Evolutionary conservation across 2,888 invertebrate species (phyloP), one percentile per base, ranked within the genome.

Genomic region (Zele albiditarsus): DNA sequence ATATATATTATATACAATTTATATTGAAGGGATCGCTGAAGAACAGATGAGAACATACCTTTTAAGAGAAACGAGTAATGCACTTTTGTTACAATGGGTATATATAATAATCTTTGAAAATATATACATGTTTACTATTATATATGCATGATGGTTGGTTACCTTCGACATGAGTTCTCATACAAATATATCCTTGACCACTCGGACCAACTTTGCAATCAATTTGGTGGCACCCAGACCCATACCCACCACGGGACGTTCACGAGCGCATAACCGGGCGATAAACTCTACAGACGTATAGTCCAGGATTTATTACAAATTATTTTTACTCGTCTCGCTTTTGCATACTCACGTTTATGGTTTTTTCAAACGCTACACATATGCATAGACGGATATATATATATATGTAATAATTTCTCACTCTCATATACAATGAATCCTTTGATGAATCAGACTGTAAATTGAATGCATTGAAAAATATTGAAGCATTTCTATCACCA

Each of bases 161-260:
- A 53, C 20, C 53, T 53, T 53, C 20, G 53, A 20, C 53, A 53
- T 53, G 53, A 53, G 20, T 10, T n/a, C n/a, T 53, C 53, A 53
- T 20, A 53, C 53, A 53, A 20, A 53, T 53, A 53, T 74, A 74
- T 69, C 74, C 74, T 74, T 74, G 74, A 74, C 69, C 74, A 74
- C 25, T 74, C 62, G 63, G 23, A 68, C 67, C 62, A 63, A 60
- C 74, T 63, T 66, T 49, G 74, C 69, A 74, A 74, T 74, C 74
- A 74, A 74, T 74, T 74, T 74, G 74, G 74, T 74, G 68, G 73
- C 42, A 62, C 66, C 57, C 49, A 72, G 8, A 65, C 38, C 38
- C 66, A 49, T 63, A 62, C 33, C 60, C 53, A 49, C 27, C 71
- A 14, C 31, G 27, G 33, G 74, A 74, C 74, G 60, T 74, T 74